Percentiles rank a stretch among this genome's conserved stretches.
phyloP scores from a whole-genome alignment of 2,888 invertebrate species.

The Andrena trimmerana region DNA sequence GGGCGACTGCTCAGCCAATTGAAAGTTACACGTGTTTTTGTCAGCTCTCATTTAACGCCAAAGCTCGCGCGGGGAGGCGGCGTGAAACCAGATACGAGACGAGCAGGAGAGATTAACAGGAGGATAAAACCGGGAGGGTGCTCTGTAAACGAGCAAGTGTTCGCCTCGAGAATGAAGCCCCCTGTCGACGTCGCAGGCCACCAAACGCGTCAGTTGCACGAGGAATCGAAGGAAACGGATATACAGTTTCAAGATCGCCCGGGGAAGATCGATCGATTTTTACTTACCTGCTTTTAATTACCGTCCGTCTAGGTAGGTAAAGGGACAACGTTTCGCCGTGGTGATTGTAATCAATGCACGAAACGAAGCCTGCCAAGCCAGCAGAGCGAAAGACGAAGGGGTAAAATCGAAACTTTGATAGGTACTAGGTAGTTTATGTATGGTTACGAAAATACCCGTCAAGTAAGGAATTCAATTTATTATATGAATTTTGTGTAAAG shows the following conservation, averaged over 20 bases:
- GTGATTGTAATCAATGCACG: slow-evolving; percentile 21
- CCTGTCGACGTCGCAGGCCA: slow-evolving; percentile 60
- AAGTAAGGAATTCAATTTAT: too few species aligned
- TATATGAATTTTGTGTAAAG: too few species aligned
- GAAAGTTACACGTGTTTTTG: slow-evolving; percentile 83
- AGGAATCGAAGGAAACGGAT: slow-evolving; percentile 63
- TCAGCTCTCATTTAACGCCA: slow-evolving; percentile 76
- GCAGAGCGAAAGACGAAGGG: neutral
- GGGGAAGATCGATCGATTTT: slow-evolving; percentile 36
- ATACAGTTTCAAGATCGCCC: slow-evolving; percentile 44
- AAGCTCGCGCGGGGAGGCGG: slow-evolving; percentile 45
- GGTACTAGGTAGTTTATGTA: too few species aligned
- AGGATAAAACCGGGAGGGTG: slow-evolving; percentile 38
- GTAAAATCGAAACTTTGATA: neutral
- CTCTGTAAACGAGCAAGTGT: slow-evolving; percentile 46
- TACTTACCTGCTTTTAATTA: slow-evolving; percentile 38
- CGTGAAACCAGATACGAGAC: slow-evolving; percentile 68
- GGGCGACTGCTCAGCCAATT: slow-evolving; percentile 77
- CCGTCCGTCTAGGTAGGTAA: slow-evolving; percentile 12
- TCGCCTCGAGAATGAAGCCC: slow-evolving; percentile 58
- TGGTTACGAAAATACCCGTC: too few species aligned
- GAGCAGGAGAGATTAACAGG: slow-evolving; percentile 48
- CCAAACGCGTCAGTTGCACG: slow-evolving; percentile 51
- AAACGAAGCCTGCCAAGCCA: slow-evolving; percentile 1
- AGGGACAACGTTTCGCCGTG: slow-evolving; percentile 24